These are phyloP conservation scores for Cheilosia scutellata DNA, from an alignment of 2,888 invertebrate species.

Conservation along the genomic window DNA sequence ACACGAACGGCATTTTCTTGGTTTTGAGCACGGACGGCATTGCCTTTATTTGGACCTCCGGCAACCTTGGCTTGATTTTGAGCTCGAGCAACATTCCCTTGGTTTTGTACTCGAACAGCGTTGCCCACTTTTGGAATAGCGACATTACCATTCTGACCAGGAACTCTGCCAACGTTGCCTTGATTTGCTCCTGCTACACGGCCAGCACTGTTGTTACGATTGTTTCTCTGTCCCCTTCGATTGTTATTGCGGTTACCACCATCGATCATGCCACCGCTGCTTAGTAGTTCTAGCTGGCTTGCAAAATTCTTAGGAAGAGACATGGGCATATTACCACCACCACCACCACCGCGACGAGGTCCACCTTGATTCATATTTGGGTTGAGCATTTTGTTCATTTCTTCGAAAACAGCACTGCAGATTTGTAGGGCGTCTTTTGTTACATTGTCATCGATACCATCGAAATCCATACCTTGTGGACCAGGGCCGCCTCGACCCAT, in stretches of 20 bases:
- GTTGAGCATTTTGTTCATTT: slow-evolving; percentile 69
- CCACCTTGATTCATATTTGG: slow-evolving; percentile 39
- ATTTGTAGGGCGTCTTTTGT: slow-evolving; percentile 66
- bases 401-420: slow-evolving; percentile 71
- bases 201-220: slow-evolving; percentile 39
- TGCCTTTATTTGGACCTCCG: not conserved
- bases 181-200: not conserved
- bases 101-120: not conserved
- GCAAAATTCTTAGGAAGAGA: slow-evolving; percentile 45
- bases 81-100: not conserved
- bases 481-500: slow-evolving; percentile 66
- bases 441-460: slow-evolving; percentile 57
- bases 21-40: not conserved
- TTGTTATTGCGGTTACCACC: not conserved
- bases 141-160: not conserved
- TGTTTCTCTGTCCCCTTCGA: slow-evolving; percentile 44
- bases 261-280: slow-evolving; percentile 26
- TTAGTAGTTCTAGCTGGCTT: slow-evolving; percentile 14
- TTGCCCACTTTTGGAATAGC: slow-evolving; percentile 4
- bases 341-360: slow-evolving; percentile 54
- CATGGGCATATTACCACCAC: slow-evolving; percentile 48
- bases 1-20: not conserved
- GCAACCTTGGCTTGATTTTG: slow-evolving; percentile 19
- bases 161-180: not conserved
- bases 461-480: slow-evolving; percentile 50